Conservation (phyloP, 2,888 invertebrate genomes). For the Drosophila kokeensis region DNA sequence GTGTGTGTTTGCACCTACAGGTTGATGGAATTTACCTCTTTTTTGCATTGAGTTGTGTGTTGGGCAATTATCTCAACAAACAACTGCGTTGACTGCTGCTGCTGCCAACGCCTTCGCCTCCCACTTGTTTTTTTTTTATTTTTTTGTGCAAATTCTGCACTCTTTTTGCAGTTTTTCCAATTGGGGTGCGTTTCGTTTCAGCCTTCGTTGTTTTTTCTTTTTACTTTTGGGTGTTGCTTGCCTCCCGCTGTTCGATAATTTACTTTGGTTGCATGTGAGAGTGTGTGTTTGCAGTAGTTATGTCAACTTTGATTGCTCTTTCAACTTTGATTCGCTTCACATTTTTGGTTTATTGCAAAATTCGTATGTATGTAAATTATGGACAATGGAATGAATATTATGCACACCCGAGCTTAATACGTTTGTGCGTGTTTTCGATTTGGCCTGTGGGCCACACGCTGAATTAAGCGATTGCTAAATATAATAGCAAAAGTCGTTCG, state of each 20-base stretch:
- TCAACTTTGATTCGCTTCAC: conserved; percentile 55
- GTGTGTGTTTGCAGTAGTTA: conserved; percentile 66
- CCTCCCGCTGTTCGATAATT: conserved; percentile 71
- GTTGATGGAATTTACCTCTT: conserved; percentile 68
- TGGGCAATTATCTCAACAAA: conserved; percentile 68
- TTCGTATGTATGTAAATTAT: conserved; percentile 70
- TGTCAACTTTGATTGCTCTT: conserved; percentile 65
- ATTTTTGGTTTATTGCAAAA: conserved; percentile 61
- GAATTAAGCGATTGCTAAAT: conserved; percentile 42
- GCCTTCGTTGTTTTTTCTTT: conserved; percentile 47
- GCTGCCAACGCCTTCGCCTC: conserved; percentile 45
- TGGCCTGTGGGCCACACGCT: conserved; percentile 63
- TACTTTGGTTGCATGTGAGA: conserved; percentile 45
- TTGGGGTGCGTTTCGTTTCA: conserved; percentile 41
- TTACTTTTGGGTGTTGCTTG: conserved; percentile 33
- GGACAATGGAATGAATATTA: conserved; percentile 64
- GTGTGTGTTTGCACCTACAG: conserved; percentile 47
- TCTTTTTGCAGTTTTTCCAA: conserved; percentile 62
- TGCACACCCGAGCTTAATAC: conserved; percentile 62
- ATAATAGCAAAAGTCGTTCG: conserved; percentile 45
- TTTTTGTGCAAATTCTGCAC: conserved; percentile 52
- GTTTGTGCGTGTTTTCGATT: conserved; percentile 67
- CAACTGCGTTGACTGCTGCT: conserved; percentile 41
- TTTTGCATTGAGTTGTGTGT: conserved; percentile 57
- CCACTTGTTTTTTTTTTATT: conserved; percentile 28